Evolutionary conservation across 1,140 invertebrate genomes (phyloP), one percentile per base, ranked within the genome.

Genomic region (Orussus abietinus): DNA sequence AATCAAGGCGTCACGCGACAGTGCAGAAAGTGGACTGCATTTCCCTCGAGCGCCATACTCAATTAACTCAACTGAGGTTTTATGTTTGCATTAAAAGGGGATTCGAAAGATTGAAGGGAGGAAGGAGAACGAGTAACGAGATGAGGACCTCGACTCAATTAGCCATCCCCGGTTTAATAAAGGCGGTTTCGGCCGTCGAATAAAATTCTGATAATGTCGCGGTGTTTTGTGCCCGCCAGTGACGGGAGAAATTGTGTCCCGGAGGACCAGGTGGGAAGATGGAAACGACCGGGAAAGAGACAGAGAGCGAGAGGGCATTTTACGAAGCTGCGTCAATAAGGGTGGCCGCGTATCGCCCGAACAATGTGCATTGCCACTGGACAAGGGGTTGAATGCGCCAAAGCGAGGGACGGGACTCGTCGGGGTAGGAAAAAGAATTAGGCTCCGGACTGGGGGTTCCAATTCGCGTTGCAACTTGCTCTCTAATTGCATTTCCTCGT

Each of bases 141-240:
- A 38, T 33, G 31, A 36, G 53, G 53, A 29, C 42, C 55, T 44
- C 43, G 49, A 52, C 47, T 52, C 55, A 57, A 57, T 57, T 57
- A 55, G 53, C 55, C 46, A 51, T 45, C 47, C 51, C 41, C 44
- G 55, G 53, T 42, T 55, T 57, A 57, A 57, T 57, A 47, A 57
- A 53, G 53, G 53, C 51, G 53, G 53, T 55, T 47, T 44, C 50
- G 34, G 41, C 45, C 37, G 53, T 50, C 51, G 45, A 57, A 56
- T 57, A 57, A 57, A 57, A 57, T 57, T 50, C 53, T 56, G 55
- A 57, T 57, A 57, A 56, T 51, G 53, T 51, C 40, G 50, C 19
- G 43, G 26, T 38, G 22, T 22, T 22, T 26, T 37, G 38, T 42
- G 20, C n/a, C n/a, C 14, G 42, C 26, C 20, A 30, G 17, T 34